Percentiles rank a stretch among this genome's conserved stretches.
Evolutionary conservation across 2,113 vertebrate species (phyloP).

Genomic region (Felis chaus): DNA sequence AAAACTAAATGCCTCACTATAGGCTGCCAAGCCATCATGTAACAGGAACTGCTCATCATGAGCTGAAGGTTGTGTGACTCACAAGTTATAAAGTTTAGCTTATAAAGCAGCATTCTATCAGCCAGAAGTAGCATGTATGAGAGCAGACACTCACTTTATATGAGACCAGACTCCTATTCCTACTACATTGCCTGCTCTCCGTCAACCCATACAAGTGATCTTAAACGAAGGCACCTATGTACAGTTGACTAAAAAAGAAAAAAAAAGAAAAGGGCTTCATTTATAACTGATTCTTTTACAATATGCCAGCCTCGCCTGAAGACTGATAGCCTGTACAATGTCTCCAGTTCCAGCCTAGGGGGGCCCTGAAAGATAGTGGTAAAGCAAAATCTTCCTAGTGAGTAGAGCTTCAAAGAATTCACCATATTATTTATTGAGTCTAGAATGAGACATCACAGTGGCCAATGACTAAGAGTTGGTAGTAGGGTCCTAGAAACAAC

Average conservation of each 20-base stretch:
- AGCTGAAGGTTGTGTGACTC: neutral
- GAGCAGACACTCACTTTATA: neutral
- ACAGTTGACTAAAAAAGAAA: neutral
- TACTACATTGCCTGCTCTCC: neutral
- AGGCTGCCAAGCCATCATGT: neutral
- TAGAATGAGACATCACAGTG: neutral
- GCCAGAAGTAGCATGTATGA: neutral
- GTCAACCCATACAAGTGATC: neutral
- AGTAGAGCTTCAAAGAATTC: neutral
- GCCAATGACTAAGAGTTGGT: neutral
- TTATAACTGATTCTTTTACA: neutral
- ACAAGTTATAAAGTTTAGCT: neutral
- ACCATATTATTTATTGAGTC: neutral
- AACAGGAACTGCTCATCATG: neutral
- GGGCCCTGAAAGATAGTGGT: neutral
- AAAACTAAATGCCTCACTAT: neutral
- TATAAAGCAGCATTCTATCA: neutral
- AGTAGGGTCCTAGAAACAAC: neutral
- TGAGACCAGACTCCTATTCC: neutral
- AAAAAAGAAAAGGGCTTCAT: neutral
- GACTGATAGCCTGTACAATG: neutral
- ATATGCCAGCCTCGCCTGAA: neutral
- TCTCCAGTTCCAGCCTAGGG: neutral
- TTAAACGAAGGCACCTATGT: neutral
- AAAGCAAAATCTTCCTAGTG: neutral